Conservation (phyloP, 23 tunicate species). For the Trididemnum nubilum region DNA sequence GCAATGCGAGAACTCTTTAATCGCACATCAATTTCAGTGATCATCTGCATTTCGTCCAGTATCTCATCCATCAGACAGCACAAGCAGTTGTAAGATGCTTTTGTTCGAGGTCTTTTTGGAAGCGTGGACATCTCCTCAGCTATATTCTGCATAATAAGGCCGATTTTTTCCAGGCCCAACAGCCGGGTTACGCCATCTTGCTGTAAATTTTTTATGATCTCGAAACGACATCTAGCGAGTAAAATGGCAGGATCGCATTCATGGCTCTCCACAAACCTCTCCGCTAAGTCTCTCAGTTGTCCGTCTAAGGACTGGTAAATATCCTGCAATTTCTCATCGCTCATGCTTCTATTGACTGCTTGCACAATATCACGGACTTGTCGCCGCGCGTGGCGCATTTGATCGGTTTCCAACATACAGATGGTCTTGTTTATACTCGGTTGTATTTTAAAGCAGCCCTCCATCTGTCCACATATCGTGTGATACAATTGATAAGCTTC, state of each 20-base stretch:
- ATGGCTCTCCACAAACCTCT: constrained; percentile 6
- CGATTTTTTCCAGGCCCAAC: constrained; percentile 14
- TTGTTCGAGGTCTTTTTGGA: constrained; percentile 12
- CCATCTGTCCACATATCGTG: constrained; percentile 17
- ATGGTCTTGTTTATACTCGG: constrained; percentile 7
- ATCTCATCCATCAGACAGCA: constrained; percentile 1
- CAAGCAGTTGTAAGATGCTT: neutral
- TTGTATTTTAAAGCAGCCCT: constrained; percentile 20
- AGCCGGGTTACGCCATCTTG: constrained; percentile 9
- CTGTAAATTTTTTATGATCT: neutral
- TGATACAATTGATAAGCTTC: constrained; percentile 26
- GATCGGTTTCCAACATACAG: constrained; percentile 10
- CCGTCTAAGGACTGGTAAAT: neutral
- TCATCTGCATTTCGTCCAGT: constrained; percentile 16
- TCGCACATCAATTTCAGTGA: neutral
- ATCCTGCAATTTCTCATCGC: neutral
- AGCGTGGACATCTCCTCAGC: constrained; percentile 11
- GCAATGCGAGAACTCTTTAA: neutral
- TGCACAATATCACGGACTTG: neutral
- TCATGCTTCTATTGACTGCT: neutral
- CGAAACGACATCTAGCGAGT: constrained; percentile 9
- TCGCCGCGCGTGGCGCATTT: constrained; percentile 4
- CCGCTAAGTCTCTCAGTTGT: constrained; percentile 12
- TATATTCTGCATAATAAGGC: constrained; percentile 10
- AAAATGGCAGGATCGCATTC: neutral